These are phyloP conservation scores for Conopomorpha cramerella DNA, from an alignment of 1,140 invertebrate genomes.

Conservation along the genomic window DNA sequence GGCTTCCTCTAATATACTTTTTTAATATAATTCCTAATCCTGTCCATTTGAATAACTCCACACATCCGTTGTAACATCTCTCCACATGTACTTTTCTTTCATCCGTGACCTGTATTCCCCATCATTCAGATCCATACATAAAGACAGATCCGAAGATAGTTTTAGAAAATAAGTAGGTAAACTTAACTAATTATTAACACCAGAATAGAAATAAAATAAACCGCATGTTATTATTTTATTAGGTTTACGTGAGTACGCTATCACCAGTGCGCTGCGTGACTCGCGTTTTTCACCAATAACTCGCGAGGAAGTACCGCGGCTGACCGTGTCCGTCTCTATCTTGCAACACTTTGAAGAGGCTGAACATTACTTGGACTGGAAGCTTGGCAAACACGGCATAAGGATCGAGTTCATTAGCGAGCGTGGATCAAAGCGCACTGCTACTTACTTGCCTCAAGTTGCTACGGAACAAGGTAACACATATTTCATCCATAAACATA, in stretches of 20 bases:
- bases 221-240: not conserved
- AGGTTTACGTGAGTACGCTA: conserved; percentile 94
- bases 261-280: conserved; percentile 97
- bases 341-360: conserved; percentile 93
- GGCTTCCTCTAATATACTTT: no score
- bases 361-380: conserved; percentile 94
- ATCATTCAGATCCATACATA: no score
- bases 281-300: conserved; percentile 95
- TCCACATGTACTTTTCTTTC: no score
- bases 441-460: conserved; percentile 97
- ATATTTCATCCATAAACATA: no score
- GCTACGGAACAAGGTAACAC: conserved; percentile 93
- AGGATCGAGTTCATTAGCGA: conserved; percentile 97
- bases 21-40: no score
- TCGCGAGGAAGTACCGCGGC: conserved; percentile 87
- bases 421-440: conserved; percentile 91
- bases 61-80: no score
- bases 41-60: no score
- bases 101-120: no score
- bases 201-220: not conserved
- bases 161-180: no score
- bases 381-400: conserved; percentile 96
- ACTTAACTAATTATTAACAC: no score
- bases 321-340: conserved; percentile 96
- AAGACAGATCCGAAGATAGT: no score